Percentiles rank a stretch among this genome's conserved stretches.
phyloP scores from a whole-genome alignment of 2,113 vertebrate species.

The Barnardius zonarius region DNA sequence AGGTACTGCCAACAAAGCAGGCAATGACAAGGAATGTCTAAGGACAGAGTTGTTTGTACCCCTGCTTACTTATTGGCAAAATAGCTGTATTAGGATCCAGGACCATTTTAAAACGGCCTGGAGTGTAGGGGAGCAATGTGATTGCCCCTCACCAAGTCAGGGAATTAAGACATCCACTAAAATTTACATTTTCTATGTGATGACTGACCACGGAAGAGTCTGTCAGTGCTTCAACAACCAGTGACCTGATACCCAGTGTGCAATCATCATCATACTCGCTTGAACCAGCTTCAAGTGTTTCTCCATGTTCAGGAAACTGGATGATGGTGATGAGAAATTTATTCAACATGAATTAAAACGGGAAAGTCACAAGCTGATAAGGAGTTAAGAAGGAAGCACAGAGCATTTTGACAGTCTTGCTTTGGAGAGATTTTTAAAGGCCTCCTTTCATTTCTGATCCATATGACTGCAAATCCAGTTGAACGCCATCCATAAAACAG shows the following conservation, averaged over 20 bases:
- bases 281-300: slow-evolving; percentile 15
- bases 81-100: background rate
- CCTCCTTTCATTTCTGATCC: background rate
- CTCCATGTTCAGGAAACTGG: background rate
- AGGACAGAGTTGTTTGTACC: background rate
- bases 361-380: background rate
- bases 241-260: background rate
- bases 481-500: background rate
- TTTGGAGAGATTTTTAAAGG: background rate
- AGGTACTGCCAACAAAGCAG: background rate
- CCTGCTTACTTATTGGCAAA: slow-evolving; percentile 8
- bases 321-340: slow-evolving; percentile 21
- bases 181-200: slow-evolving; percentile 18
- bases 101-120: background rate
- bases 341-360: background rate
- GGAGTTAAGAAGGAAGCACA: background rate
- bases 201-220: slow-evolving; percentile 20
- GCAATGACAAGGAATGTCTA: background rate
- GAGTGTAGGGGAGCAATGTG: background rate
- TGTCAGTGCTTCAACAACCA: background rate
- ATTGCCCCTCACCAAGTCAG: background rate
- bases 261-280: background rate
- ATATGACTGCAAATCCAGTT: background rate
- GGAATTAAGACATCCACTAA: background rate
- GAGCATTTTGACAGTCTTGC: background rate